These are phyloP conservation scores for Rhamphomyia laevipes DNA, from an alignment of 2,888 invertebrate genomes.

Conservation along the genomic window DNA sequence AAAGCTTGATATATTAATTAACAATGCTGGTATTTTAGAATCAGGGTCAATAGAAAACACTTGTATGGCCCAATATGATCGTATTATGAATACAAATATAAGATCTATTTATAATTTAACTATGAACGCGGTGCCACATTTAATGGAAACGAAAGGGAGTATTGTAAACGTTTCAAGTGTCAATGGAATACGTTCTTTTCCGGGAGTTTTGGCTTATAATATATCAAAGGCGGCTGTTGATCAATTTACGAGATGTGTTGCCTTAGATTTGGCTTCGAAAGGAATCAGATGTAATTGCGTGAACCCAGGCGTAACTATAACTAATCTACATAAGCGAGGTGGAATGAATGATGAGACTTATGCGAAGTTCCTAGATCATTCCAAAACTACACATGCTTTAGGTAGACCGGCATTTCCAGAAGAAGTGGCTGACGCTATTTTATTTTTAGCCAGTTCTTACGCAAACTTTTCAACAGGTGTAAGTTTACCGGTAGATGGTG, in stretches of 20 bases:
- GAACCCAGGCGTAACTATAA: conserved; percentile 81
- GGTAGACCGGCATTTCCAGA: conserved; percentile 72
- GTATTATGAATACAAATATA: conserved; percentile 81
- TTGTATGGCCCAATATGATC: conserved; percentile 75
- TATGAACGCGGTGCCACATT: conserved; percentile 75
- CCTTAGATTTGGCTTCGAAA: conserved; percentile 72
- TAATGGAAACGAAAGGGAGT: conserved; percentile 73
- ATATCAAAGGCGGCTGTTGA: conserved; percentile 91
- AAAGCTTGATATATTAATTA: conserved; percentile 70
- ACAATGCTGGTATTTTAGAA: conserved; percentile 82
- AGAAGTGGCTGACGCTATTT: conserved; percentile 83
- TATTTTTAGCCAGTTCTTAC: conserved; percentile 79
- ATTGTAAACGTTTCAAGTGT: conserved; percentile 95
- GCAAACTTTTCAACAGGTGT: conserved; percentile 87
- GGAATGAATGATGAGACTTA: conserved; percentile 78
- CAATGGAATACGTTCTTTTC: conserved; percentile 80
- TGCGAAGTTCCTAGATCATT: conserved; percentile 68
- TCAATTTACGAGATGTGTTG: conserved; percentile 86
- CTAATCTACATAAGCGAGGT: conserved; percentile 75
- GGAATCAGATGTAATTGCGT: conserved; percentile 83
- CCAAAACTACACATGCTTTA: conserved; percentile 81
- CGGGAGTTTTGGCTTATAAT: conserved; percentile 80
- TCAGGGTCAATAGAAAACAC: conserved; percentile 77
- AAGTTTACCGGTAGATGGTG: conserved; percentile 85
- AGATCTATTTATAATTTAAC: conserved; percentile 72